These are phyloP conservation scores for Hemichromis elongatus DNA, from an alignment of 2,113 vertebrate genomes.

Conservation along the genomic window DNA sequence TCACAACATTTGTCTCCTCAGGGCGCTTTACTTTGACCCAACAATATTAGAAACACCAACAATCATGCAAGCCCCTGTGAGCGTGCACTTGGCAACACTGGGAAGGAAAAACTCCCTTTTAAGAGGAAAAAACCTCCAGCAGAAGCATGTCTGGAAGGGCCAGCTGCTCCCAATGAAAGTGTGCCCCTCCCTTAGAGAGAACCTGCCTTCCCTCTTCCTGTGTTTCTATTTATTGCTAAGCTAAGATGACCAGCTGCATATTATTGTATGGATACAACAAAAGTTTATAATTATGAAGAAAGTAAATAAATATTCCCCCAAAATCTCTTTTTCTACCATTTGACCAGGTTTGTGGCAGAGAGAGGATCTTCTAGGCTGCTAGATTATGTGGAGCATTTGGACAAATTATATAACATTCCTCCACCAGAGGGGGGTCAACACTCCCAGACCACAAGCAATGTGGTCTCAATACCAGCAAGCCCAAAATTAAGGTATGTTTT, in stretches of 20 bases:
- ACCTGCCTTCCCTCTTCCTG: not conserved
- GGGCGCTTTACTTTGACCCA: too few relatives aligned
- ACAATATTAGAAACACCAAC: too few relatives aligned
- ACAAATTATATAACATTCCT: conserved; percentile 78
- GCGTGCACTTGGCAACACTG: too few relatives aligned
- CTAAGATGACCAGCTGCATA: not conserved
- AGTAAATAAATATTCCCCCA: not conserved
- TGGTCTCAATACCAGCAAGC: conserved; percentile 18
- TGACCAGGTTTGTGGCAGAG: conserved; percentile 81
- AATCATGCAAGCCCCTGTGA: too few relatives aligned
- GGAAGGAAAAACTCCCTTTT: too few relatives aligned
- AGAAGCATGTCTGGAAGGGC: too few relatives aligned
- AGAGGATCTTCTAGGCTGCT: conserved; percentile 78
- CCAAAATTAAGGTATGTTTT: conserved; percentile 51
- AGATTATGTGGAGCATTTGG: conserved; percentile 81
- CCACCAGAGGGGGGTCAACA: conserved; percentile 46
- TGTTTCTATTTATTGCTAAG: not conserved
- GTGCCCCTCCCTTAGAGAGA: not conserved
- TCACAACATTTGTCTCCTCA: too few relatives aligned
- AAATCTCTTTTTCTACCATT: not conserved
- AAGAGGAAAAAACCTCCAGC: too few relatives aligned
- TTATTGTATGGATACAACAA: not conserved
- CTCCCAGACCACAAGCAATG: not conserved
- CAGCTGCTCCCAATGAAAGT: not conserved
- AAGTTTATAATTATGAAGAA: not conserved